phyloP scores from a whole-genome alignment of 2,888 invertebrate genomes.

The Taenaris catops region DNA sequence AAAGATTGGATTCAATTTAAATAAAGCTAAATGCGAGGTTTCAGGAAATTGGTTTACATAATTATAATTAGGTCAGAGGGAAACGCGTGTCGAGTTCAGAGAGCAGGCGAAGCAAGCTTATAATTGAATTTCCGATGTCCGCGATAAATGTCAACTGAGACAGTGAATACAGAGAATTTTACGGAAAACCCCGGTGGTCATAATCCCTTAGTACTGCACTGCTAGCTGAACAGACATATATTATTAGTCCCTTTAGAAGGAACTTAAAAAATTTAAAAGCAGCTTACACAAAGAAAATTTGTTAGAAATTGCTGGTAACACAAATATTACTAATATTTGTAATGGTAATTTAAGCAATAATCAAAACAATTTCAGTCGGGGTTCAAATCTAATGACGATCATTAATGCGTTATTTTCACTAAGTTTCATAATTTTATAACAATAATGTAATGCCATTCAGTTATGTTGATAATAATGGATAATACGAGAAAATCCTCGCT shows the following conservation, averaged over 20 bases:
- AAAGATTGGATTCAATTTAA: no score
- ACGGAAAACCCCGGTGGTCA: conserved; percentile 38
- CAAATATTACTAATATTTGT: no score
- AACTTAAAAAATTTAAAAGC: neutral
- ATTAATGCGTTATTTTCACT: no score
- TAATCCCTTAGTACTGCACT: conserved; percentile 52
- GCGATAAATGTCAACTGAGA: conserved; percentile 47
- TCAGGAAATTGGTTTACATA: conserved; percentile 21
- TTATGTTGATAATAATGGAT: no score
- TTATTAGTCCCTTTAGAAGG: conserved; percentile 24
- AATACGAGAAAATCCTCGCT: no score
- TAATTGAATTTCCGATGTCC: conserved; percentile 59
- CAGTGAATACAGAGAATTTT: conserved; percentile 43
- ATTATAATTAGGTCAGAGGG: conserved; percentile 13
- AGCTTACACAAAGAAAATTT: neutral
- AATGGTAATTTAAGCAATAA: no score
- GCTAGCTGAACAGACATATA: conserved; percentile 43
- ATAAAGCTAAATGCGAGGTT: no score
- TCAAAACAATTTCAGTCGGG: no score
- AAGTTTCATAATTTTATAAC: no score
- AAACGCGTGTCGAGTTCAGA: conserved; percentile 2
- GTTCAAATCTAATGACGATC: no score
- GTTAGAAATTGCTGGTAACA: no score
- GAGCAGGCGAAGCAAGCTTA: conserved; percentile 35
- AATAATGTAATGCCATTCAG: no score